Evolutionary conservation across 2,797 vertebrate genomes (phyloP).

Genomic region (Sphenopsis melanotis): DNA sequence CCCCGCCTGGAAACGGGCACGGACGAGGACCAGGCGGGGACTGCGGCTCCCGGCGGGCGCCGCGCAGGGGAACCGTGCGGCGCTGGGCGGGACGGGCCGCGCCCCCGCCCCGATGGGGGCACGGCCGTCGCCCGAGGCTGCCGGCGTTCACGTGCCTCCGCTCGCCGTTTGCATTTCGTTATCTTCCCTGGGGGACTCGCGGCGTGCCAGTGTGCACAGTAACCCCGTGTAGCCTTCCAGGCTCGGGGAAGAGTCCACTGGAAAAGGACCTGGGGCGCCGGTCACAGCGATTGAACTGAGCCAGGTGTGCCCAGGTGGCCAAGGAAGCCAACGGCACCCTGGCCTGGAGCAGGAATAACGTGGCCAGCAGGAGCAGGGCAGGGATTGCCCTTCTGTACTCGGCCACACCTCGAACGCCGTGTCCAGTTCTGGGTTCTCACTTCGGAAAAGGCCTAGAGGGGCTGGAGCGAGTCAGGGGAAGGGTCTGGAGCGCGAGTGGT

Average conservation of each 20-base stretch:
- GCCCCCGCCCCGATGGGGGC: not conserved
- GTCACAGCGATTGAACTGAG: not conserved
- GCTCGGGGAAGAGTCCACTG: not conserved
- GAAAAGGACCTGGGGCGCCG: not conserved
- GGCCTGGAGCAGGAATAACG: not conserved
- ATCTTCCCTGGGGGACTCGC: rapidly evolving
- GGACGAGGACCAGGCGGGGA: rapidly evolving
- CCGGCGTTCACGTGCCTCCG: rapidly evolving
- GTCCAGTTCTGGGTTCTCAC: not conserved
- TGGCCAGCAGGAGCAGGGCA: not conserved
- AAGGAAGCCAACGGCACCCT: not conserved
- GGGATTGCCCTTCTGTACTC: not conserved
- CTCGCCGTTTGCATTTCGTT: rapidly evolving
- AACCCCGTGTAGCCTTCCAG: not conserved
- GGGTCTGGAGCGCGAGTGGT: not conserved
- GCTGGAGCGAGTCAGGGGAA: not conserved
- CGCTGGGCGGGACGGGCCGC: not conserved
- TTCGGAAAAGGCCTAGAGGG: rapidly evolving
- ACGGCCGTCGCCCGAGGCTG: rapidly evolving
- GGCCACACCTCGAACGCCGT: rapidly evolving
- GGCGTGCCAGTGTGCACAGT: rapidly evolving
- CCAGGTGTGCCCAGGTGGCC: not conserved
- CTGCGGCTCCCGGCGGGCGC: conserved; percentile 51
- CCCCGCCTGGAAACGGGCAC: not conserved
- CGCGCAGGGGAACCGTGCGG: not conserved